phyloP scores from a whole-genome alignment of 2,797 vertebrate genomes.

The Craterocephalus amniculus region DNA sequence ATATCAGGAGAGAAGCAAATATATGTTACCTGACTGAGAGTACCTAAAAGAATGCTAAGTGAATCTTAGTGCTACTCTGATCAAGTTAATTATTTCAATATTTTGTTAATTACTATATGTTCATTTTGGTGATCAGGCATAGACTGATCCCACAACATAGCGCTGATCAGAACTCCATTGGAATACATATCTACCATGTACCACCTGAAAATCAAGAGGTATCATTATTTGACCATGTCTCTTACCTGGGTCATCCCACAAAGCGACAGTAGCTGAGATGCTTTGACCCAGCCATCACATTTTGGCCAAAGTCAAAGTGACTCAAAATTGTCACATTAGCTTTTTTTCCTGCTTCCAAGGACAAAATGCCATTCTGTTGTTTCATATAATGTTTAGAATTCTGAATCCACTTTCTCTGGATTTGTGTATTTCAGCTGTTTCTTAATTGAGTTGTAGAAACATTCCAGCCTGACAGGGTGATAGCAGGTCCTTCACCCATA shows the following conservation, averaged over 20 bases:
- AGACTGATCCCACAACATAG: too few relatives aligned
- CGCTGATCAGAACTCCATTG: too few relatives aligned
- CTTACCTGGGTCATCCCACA: background rate
- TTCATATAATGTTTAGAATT: conserved; percentile 33
- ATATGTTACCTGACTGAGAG: too few relatives aligned
- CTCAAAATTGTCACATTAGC: background rate
- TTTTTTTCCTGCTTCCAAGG: background rate
- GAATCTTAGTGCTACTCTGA: too few relatives aligned
- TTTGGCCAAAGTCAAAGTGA: background rate
- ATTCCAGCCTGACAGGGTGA: conserved; percentile 38
- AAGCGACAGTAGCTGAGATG: background rate
- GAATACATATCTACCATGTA: background rate
- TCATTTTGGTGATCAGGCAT: too few relatives aligned
- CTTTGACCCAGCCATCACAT: background rate
- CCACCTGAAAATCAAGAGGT: background rate
- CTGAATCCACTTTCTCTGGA: conserved; percentile 31
- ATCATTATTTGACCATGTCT: background rate
- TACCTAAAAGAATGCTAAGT: too few relatives aligned
- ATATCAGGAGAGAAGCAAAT: too few relatives aligned
- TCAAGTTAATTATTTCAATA: too few relatives aligned
- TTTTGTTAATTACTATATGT: too few relatives aligned
- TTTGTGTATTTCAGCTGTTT: conserved; percentile 42
- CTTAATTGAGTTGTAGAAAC: conserved; percentile 69
- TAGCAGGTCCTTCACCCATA: conserved; percentile 45
- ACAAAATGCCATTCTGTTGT: conserved; percentile 19